phyloP scores from a whole-genome alignment of 2,888 invertebrate genomes.

The Lithosia quadra region DNA sequence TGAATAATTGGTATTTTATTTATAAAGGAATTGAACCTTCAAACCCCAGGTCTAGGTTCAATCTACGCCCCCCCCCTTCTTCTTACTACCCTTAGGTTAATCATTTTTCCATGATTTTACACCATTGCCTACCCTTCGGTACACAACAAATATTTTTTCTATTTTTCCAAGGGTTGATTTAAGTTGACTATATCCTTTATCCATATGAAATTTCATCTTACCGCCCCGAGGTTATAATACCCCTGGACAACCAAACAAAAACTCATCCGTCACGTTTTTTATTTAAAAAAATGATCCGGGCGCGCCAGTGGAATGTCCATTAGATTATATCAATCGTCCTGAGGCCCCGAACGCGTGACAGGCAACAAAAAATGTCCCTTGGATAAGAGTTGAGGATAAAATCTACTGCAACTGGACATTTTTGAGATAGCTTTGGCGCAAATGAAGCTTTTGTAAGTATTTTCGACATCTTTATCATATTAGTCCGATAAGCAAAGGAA shows the following conservation, averaged over 20 bases:
- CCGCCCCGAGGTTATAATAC: not conserved
- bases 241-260: conserved; percentile 26
- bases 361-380: conserved; percentile 49
- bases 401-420: conserved; percentile 9
- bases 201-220: conserved; percentile 4
- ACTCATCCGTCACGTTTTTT: conserved; percentile 45
- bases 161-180: not conserved
- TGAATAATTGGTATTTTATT: too few species aligned
- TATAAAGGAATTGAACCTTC: too few species aligned
- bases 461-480: not conserved
- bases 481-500: not conserved
- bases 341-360: conserved; percentile 45
- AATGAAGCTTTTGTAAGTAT: not conserved
- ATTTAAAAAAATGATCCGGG: conserved; percentile 56
- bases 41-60: too few species aligned
- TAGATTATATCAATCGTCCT: conserved; percentile 62
- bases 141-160: not conserved
- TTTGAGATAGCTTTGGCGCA: conserved; percentile 2
- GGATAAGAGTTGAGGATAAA: conserved; percentile 21
- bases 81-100: too few species aligned
- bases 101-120: too few species aligned
- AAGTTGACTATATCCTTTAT: not conserved
- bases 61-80: too few species aligned
- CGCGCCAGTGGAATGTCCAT: conserved; percentile 60
- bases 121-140: not conserved